Base-by-base conservation (phyloP, 2,888 invertebrate genomes). In the Cecidostiba fungosa region DNA sequence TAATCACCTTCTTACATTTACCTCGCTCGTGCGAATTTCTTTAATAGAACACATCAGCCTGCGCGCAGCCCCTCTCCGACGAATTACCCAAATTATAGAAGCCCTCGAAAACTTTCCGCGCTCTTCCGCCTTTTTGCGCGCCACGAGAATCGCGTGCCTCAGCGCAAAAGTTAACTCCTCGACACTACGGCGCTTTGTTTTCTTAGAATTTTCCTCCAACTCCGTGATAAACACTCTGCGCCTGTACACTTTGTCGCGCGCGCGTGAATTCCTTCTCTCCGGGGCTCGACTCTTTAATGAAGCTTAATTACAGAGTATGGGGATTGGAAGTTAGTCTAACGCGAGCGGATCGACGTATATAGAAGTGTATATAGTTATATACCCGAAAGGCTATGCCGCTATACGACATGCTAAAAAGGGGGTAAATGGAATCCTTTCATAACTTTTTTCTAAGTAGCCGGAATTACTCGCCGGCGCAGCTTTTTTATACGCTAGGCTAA, bases 401-500 rank as follows among this genome's bases (percentile, higher is more conserved):
- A 23, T n/a, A n/a, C 1, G 54, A 59, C 54, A 8, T n/a, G 14
- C n/a, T 12, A 50, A 12, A 70, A 69, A 79, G 32, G 78, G 50
- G 69, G 12, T n/a, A 29, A 70, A 47, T 70, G 70, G 10, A 79
- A 79, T 78, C 66, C 78, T 70, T 79, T 69, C 78, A 50, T 70
- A 78, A 78, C 43, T 43, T 77, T 78, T 47, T 79, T 79, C 14
- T 23, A 39, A 62, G 62, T 32, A 76, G 32, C 76, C 16, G 4
- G 32, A 76, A 76, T 76, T 54, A 43, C 32, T 19, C 69, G 69
- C 69, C 3, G 29, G n/a, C 19, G 12, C 3, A 54, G 50, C 32
- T 32, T n/a, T 12, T 54, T n/a, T 23, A 14, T 23, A 23, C 23
- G 54, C 54, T 16, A 6, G n/a, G n/a, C n/a, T 54, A 76, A 54